Percentiles rank a stretch among this genome's conserved stretches.
These are phyloP conservation scores for Glyptemys insculpta DNA, from an alignment of 2,797 vertebrate species.

Conservation along the genomic window DNA sequence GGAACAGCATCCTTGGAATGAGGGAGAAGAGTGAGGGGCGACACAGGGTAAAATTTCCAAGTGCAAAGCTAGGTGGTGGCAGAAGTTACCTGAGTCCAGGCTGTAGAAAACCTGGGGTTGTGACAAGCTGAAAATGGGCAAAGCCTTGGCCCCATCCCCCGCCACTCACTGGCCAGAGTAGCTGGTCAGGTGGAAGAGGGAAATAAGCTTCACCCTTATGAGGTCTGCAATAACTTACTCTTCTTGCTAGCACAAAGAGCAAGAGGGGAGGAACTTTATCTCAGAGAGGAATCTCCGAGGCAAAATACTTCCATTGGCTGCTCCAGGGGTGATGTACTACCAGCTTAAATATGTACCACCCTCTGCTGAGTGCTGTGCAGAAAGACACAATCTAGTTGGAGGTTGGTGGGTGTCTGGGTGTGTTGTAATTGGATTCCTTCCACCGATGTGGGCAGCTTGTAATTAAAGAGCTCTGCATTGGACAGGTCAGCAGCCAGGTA, in stretches of 20 bases:
- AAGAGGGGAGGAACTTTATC: background rate
- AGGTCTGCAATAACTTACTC: background rate
- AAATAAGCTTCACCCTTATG: background rate
- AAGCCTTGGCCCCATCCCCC: background rate
- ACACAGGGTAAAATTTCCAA: background rate
- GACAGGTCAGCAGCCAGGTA: background rate
- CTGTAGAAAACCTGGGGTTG: too few relatives aligned
- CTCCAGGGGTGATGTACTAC: too few relatives aligned
- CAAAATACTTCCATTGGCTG: background rate
- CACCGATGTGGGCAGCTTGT: accelerated
- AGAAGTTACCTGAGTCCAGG: background rate
- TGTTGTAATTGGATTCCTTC: background rate
- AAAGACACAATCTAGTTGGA: background rate
- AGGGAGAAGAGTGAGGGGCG: background rate
- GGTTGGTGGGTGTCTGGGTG: background rate
- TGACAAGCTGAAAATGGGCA: background rate
- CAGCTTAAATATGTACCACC: too few relatives aligned
- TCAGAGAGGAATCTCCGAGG: background rate
- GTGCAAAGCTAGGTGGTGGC: background rate
- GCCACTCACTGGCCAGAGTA: background rate
- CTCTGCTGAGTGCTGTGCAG: background rate
- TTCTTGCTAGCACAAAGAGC: background rate
- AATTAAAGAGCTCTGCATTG: background rate
- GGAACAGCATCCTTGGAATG: background rate
- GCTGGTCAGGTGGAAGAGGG: background rate